Evolutionary conservation across 2,888 invertebrate species (phyloP), one percentile per base, ranked within the genome.

Genomic region (Spisula subtruncata): DNA sequence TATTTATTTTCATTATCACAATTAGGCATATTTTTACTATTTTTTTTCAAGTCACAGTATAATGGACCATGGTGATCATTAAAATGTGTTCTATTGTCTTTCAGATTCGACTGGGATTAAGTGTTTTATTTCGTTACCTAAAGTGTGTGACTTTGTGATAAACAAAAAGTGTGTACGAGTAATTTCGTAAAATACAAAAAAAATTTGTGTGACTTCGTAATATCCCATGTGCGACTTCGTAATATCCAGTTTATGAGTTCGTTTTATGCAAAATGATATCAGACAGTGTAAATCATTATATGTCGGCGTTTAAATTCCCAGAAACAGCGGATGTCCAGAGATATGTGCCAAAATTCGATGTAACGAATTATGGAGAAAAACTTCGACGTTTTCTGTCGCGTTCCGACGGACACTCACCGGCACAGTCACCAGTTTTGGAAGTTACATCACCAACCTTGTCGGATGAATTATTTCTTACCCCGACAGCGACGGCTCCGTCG

Each of bases 311-410:
- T 51, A 54, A 80, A 41, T 85, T 85, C 18, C 85, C 85, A 0
- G 86, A 86, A 6, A 51, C 54, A 41, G 81, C 81, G 14, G 81
- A 86, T 16, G 86, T 86, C 10, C 56, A 48, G 25, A 41, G 86
- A 25, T 86, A 86, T 71, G 86, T 86, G 48, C 86, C 86, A 29
- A 81, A 14, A 25, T 86, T 86, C 48, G 48, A 81, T 4, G 86
- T 86, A 25, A 32, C 46, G 20, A 86, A 86, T 48, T 86, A 86
- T 79, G 81, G 81, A 66, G 60, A 60, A 12, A 81, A 35, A 29
- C 66, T 86, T 25, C 81, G 81, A n/a, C 86, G 71, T n/a, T 60
- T 86, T 20, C 29, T 86, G 66, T 86, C 86, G 41, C 79, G 85
- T 0, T 85, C 85, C 5, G 85, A 85, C 16, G 66, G 29, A 46